Conservation (phyloP, 30 jellyfish, hydroid and myxozoan species). For the Cassiopea andromeda region DNA sequence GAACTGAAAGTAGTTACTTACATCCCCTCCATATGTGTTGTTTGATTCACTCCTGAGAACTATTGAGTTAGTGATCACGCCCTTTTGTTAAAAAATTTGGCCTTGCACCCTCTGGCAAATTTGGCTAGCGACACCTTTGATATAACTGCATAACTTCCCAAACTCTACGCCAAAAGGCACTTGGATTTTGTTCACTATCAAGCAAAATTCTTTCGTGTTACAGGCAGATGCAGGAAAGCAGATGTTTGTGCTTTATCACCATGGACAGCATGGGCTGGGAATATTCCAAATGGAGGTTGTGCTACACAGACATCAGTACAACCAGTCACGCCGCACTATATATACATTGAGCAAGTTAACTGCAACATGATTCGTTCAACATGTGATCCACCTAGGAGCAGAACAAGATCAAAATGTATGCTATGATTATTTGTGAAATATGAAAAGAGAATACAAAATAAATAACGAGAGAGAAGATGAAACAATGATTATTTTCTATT, state of each 20-base stretch:
- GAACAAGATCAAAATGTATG: slow-evolving; percentile 22
- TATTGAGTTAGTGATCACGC: too few species aligned
- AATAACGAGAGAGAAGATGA: too few species aligned
- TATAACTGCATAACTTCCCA: too few species aligned
- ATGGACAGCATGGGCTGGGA: slow-evolving; percentile 43
- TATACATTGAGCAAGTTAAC: slow-evolving; percentile 7
- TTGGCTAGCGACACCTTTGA: too few species aligned
- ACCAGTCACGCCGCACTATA: slow-evolving; percentile 25
- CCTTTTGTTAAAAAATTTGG: too few species aligned
- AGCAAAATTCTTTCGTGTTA: neutral
- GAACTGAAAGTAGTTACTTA: too few species aligned
- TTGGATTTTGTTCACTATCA: neutral
- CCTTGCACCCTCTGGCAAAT: too few species aligned
- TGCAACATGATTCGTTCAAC: neutral
- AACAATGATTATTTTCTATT: too few species aligned
- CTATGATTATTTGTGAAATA: too few species aligned
- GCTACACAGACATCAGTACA: slow-evolving; percentile 21
- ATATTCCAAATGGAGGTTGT: slow-evolving; percentile 26
- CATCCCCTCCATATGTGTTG: too few species aligned
- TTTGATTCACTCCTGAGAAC: too few species aligned
- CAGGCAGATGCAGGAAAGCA: slow-evolving; percentile 48
- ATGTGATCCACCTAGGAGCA: slow-evolving; percentile 11
- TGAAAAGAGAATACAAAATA: neutral
- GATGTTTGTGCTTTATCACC: slow-evolving; percentile 8
- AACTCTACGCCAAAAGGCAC: too few species aligned